Conservation (phyloP, 2,113 vertebrate genomes). For the Maccullochella peelii region DNA sequence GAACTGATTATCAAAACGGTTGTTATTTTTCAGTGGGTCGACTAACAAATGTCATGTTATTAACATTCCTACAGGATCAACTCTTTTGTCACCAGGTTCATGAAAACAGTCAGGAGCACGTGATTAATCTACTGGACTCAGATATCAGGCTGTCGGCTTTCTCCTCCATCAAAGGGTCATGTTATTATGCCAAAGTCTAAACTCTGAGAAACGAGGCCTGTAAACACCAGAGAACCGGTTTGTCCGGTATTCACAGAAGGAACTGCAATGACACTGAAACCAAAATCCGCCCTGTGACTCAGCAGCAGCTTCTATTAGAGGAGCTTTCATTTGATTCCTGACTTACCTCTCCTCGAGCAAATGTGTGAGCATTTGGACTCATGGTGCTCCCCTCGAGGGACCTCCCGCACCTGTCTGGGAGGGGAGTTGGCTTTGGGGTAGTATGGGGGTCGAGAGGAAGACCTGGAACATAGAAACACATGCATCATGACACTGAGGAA, state of each 20-base stretch:
- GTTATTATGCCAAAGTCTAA: neutral
- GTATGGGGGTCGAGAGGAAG: constrained; percentile 69
- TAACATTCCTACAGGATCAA: constrained; percentile 9
- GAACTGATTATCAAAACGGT: too few relatives aligned
- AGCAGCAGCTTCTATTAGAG: neutral
- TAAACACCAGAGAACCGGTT: constrained; percentile 65
- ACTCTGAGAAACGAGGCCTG: neutral
- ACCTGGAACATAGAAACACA: constrained; percentile 47
- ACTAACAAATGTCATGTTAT: neutral
- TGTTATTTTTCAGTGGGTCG: neutral
- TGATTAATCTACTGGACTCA: neutral
- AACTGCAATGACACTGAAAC: constrained; percentile 39
- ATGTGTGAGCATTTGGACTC: constrained; percentile 79
- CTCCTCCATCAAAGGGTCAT: neutral
- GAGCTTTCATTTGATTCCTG: neutral
- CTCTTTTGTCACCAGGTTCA: neutral
- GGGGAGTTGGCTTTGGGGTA: constrained; percentile 41
- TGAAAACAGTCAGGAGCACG: neutral
- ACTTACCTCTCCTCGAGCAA: constrained; percentile 84
- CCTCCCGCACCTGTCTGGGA: constrained; percentile 41
- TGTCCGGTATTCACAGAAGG: constrained; percentile 25
- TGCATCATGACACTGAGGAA: neutral
- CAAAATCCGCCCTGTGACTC: constrained; percentile 3
- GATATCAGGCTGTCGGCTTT: constrained; percentile 13
- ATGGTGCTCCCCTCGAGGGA: constrained; percentile 37